Base-by-base conservation (phyloP, 2,888 invertebrate genomes). In the Clepsis dumicolana region DNA sequence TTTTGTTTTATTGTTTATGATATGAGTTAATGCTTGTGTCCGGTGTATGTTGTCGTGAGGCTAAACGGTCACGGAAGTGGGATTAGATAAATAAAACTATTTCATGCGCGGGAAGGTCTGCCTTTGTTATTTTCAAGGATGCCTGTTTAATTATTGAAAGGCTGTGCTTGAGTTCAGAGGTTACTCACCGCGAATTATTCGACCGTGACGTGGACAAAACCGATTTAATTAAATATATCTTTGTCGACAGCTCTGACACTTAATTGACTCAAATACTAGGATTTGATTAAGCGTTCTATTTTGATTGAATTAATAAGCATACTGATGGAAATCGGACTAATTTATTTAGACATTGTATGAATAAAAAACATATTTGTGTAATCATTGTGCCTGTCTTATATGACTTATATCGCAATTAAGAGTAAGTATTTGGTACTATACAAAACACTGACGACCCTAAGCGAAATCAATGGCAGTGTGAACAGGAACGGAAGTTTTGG, bases 111-210 rank as follows among this genome's bases (percentile, higher is more conserved):
- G 73, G 72, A 72, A 75, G 53, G 65, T 54, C 63, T 72, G 68
- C 70, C 74, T 78, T 79, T 80, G 74, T 80, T 77, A 72, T 65
- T 61, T 32, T 29, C 85, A 88, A 88, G 88, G 88, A 75, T 76
- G 76, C 57, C 35, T 56, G 71, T 73, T 77, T 75, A 80, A 75
- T 72, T 76, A 79, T 82, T 81, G 86, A 87, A 89, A 88, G 82
- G 82, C 75, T 76, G 74, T 77, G 80, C 80, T 77, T 72, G 65
- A 80, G 88, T 85, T 87, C 89, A 88, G 81, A 85, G 89, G 90
- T 89, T 81, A 82, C 80, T 88, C 81, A 87, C 86, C 75, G 77
- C 74, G 21, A 38, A 50, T 77, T 76, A 77, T 72, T 71, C 67
- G 73, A 69, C 73, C 73, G 41, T 74, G 73, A 67, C 50, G 38